phyloP scores from a whole-genome alignment of 2,888 invertebrate species.

The Mythimna albipuncta region DNA sequence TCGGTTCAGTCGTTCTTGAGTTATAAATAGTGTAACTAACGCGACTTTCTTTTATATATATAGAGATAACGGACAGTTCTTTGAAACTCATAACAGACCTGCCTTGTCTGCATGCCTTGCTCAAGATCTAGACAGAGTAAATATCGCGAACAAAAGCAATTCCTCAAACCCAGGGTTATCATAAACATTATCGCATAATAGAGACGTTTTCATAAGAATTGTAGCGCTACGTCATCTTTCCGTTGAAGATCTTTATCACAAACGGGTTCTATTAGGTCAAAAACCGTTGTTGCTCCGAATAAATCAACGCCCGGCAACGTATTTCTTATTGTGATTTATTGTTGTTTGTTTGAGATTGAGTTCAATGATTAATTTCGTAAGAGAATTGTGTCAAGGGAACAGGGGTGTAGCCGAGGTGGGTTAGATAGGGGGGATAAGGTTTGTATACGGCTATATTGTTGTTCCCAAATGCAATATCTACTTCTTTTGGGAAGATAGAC shows the following conservation, averaged over 20 bases:
- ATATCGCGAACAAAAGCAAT: slow-evolving; percentile 26
- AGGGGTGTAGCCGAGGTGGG: background rate
- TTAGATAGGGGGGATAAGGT: background rate
- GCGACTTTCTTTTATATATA: too few relatives aligned
- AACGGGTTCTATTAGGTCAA: slow-evolving; percentile 33
- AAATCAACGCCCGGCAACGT: slow-evolving; percentile 24
- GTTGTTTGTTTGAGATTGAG: slow-evolving; percentile 8
- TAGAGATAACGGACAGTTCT: background rate
- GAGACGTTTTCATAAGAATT: slow-evolving; percentile 37
- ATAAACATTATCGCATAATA: slow-evolving; percentile 32
- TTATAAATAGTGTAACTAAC: too few relatives aligned
- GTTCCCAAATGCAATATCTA: too few relatives aligned
- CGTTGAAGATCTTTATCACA: slow-evolving; percentile 51
- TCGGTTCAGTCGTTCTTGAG: too few relatives aligned
- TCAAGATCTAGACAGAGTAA: too few relatives aligned
- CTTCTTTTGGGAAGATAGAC: too few relatives aligned
- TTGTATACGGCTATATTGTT: too few relatives aligned
- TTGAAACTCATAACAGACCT: background rate
- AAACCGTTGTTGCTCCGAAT: slow-evolving; percentile 30
- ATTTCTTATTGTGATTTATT: slow-evolving; percentile 25
- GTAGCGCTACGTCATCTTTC: slow-evolving; percentile 40
- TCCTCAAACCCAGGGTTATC: slow-evolving; percentile 40
- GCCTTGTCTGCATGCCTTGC: too few relatives aligned
- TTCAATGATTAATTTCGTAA: slow-evolving; percentile 9
- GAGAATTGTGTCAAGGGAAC: background rate